Conservation (phyloP, 2,797 vertebrate genomes). For the Sebastes hubbsi region DNA sequence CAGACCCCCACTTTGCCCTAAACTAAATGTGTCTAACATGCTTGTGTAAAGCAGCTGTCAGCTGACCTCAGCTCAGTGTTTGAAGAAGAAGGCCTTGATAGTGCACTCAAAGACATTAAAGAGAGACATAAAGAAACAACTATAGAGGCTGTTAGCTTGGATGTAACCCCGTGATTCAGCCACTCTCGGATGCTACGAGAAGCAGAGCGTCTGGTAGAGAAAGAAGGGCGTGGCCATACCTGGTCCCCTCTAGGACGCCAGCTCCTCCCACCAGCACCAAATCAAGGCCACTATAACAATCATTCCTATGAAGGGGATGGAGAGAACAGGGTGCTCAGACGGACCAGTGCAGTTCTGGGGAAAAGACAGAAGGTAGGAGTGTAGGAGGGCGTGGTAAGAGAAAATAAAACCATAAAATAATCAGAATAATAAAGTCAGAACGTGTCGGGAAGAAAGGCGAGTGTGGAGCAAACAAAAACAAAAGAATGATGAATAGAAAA, state of each 20-base stretch:
- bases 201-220: constrained; percentile 50
- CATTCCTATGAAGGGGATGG: constrained; percentile 91
- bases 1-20: background rate
- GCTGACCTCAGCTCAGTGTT: background rate
- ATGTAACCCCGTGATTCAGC: background rate
- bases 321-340: constrained; percentile 87
- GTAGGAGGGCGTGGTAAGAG: constrained; percentile 30
- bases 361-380: constrained; percentile 71
- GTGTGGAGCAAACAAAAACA: constrained; percentile 12
- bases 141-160: background rate
- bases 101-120: no score
- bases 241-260: constrained; percentile 88
- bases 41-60: background rate
- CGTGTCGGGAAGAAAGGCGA: constrained; percentile 18
- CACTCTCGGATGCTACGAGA: background rate
- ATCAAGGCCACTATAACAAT: constrained; percentile 92
- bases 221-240: constrained; percentile 86
- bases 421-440: constrained; percentile 47
- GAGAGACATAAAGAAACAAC: no score
- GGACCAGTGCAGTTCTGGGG: constrained; percentile 85
- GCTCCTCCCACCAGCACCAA: constrained; percentile 96
- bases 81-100: background rate
- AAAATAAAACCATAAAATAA: constrained; percentile 50
- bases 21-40: no score
- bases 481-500: constrained; percentile 16